Base-by-base conservation (phyloP, 2,113 vertebrate species). In the Grammomys surdaster region DNA sequence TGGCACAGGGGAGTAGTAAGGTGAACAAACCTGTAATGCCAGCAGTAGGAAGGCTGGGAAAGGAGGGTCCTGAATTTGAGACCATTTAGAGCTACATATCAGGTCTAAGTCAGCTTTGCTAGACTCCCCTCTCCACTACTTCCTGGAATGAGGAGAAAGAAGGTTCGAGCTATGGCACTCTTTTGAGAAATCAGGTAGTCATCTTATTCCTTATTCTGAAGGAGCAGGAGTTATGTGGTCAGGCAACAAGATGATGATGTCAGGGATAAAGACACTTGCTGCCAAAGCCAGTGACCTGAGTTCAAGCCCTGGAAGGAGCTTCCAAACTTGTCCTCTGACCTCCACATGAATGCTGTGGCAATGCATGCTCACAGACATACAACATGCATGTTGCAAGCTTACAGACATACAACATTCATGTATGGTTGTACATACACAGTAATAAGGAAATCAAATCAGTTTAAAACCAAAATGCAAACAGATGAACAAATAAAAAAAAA, bases 181-280 rank as follows among this genome's bases (percentile, higher is more conserved):
- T 94, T 95, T 85, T 63, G 72, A 56, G 60, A 90, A 91, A 96
- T 56, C 20, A 75, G 28, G 22, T 13, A 87, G 69, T 73, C 43
- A 58, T 75, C 26, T 69, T 51, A 36, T 22, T 69, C 63, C 46
- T 69, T 48, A 86, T 48, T 67, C 43, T 48, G 60, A 87, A 51
- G 63, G 43, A 48, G 8, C 40, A 48, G 28, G 9, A 85, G 16
- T 17, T 48, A 69, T 33, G 40, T 60, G 16, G 1, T 12, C 8
- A 46, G 26, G 28, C 60, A 67, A 12, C 19, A 87, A 36, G 43
- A 69, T 13, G 43, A 69, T 13, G 17, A 48, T 10, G 22, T 31
- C 17, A 17, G 9, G 60, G 10, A 17, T 13, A 48, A 46, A 69
- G 63, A 36, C 28, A 36, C 43, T 69, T 51, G 43, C 43, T 69